Evolutionary conservation across 2,888 invertebrate genomes (phyloP), one percentile per base, ranked within the genome.

Genomic region (Elysia crispata): DNA sequence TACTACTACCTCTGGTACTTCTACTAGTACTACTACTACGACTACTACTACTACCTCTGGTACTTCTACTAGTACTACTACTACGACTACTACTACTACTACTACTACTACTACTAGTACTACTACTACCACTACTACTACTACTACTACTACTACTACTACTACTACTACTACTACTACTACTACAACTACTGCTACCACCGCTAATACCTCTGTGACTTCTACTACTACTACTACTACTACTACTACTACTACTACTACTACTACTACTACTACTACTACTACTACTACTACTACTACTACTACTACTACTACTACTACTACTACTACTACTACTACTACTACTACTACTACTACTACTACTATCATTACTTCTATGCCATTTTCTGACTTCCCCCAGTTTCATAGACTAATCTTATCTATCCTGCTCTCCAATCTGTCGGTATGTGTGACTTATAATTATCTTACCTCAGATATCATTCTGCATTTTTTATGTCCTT

Each of bases 271-370:
- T 18, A 54, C 54, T 54, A 54, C 54, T 18, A 54, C 54, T 18
- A 54, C 18, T 18, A 54, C 54, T 18, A 54, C 18, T 18, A 54
- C 54, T 18, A 54, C 54, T 18, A 54, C 54, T 18, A 54, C 18
- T 18, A 54, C 18, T 18, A 54, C 54, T 18, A 54, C 54, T 18
- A 54, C 54, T 18, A 54, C 18, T 18, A 54, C 54, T 13, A 54
- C 54, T 18, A 54, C 54, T 18, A 54, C 54, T 18, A 54, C 54
- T 18, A 54, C 18, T 18, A 54, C 54, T 54, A 54, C 54, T 54
- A 54, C 54, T 54, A 54, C 54, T 54, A 54, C 54, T 54, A 54
- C 54, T 54, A 54, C 54, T 54, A 54, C 54, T 54, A 54, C 54
- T 54, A 54, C 54, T 54, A 54, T 18, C 18, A 54, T 18, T 54